Base-by-base conservation (phyloP, 2,797 vertebrate genomes). In the Schizopygopsis malacanthus region DNA sequence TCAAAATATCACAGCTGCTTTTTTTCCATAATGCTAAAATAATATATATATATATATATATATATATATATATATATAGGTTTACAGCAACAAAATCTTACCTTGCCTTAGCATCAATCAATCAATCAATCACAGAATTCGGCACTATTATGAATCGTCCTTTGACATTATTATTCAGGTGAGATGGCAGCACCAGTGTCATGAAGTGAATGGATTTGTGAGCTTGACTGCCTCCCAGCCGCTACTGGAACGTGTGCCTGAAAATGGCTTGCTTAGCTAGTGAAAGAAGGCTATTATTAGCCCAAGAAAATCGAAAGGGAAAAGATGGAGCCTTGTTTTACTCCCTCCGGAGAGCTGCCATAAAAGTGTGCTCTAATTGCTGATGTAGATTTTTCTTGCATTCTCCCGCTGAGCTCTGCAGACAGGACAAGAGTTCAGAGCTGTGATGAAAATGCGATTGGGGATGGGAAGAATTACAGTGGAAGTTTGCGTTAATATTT, bases 331-430 rank as follows among this genome's bases (percentile, higher is more conserved):
- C 33, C 56, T 70, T 39, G 25, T 59, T 71, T 33, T 47, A 79
- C 10, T 75, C 85, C 87, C 89, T 69, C 0, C n/a, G 85, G 92
- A 88, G 79, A 9, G 63, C 18, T 33, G 45, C 83, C 87, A 89
- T 90, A 63, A 89, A 90, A 82, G 73, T 86, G 88, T 85, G 79
- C 90, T 92, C 92, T 93, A 92, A 95, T 93, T 93, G 92, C 91
- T 88, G 90, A 92, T 93, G 92, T 92, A 88, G 92, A 89, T 91
- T 92, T 92, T 87, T 77, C 72, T 69, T 87, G 89, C 88, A 88
- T 90, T 85, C 72, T 87, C 91, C 89, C 18, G 9, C 88, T 90
- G 89, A 82, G 89, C 87, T 90, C 87, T 89, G 47, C 85, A 89
- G 92, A 91, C 90, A 81, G 82, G 83, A 83, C 78, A 67, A 37